phyloP scores from a whole-genome alignment of 2,888 invertebrate genomes.

The Tinea trinotella region DNA sequence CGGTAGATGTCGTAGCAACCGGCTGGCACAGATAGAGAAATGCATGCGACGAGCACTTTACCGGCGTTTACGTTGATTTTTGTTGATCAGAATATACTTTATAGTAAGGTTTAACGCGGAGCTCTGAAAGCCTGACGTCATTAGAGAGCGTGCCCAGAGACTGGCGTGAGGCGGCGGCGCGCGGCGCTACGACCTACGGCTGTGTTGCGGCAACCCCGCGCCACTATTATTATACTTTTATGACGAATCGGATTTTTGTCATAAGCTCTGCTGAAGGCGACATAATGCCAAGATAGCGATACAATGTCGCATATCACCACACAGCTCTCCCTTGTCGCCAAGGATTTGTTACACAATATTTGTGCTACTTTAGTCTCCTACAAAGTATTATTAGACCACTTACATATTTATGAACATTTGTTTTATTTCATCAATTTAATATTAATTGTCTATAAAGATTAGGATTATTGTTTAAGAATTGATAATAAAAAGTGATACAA shows the following conservation, averaged over 20 bases:
- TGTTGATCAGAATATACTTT: background rate
- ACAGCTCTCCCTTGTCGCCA: background rate
- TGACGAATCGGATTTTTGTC: constrained; percentile 68
- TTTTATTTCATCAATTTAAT: too few relatives aligned
- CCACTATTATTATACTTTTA: constrained; percentile 72
- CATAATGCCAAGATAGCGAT: constrained; percentile 10
- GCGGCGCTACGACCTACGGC: constrained; percentile 11
- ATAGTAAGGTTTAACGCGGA: constrained; percentile 29
- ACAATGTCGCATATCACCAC: constrained; percentile 1
- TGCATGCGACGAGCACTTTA: constrained; percentile 13
- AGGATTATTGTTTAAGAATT: too few relatives aligned
- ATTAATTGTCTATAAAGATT: too few relatives aligned
- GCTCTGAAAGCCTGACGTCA: constrained; percentile 67
- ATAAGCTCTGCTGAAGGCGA: background rate
- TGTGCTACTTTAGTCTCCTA: too few relatives aligned
- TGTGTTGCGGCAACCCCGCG: constrained; percentile 65
- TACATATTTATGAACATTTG: too few relatives aligned
- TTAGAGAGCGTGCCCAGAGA: constrained; percentile 67
- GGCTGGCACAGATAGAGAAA: constrained; percentile 8
- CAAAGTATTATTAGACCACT: too few relatives aligned
- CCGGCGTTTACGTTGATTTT: constrained; percentile 10
- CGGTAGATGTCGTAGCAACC: background rate
- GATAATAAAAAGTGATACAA: too few relatives aligned
- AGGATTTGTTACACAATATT: background rate
- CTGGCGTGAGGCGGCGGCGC: constrained; percentile 65